phyloP scores from a whole-genome alignment of 2,888 invertebrate species.

The Nymphalis polychloros region DNA sequence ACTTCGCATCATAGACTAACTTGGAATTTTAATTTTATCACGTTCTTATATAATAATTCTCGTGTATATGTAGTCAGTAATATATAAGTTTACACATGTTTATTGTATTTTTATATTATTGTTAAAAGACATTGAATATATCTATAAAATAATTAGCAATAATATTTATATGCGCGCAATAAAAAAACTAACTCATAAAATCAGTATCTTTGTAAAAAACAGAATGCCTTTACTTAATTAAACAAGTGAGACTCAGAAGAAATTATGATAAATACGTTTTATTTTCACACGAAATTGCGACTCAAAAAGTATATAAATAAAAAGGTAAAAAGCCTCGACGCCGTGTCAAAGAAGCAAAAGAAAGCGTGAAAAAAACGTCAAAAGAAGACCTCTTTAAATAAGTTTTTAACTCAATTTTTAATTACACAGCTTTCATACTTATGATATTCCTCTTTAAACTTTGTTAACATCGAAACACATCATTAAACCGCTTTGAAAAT shows the following conservation, averaged over 20 bases:
- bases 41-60: too few species aligned
- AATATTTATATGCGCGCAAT: too few species aligned
- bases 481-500: background rate
- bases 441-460: background rate
- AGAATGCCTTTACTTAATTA: background rate
- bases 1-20: too few species aligned
- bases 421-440: constrained; percentile 8
- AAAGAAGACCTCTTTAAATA: constrained; percentile 12
- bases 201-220: background rate
- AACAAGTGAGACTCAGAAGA: constrained; percentile 1
- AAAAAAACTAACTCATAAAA: too few species aligned
- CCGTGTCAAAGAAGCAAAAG: constrained; percentile 19
- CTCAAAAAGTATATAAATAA: constrained; percentile 9
- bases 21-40: too few species aligned
- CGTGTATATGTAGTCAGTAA: too few species aligned
- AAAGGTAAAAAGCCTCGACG: constrained; percentile 18
- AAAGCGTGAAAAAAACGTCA: constrained; percentile 23
- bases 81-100: too few species aligned
- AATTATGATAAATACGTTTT: constrained; percentile 15
- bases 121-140: too few species aligned
- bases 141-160: too few species aligned
- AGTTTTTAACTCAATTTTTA: constrained; percentile 12
- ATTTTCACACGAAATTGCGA: constrained; percentile 5
- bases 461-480: constrained; percentile 4
- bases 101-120: too few species aligned